These are phyloP conservation scores for Drosophila lutescens DNA, from an alignment of 2,888 invertebrate species.

Conservation along the genomic window DNA sequence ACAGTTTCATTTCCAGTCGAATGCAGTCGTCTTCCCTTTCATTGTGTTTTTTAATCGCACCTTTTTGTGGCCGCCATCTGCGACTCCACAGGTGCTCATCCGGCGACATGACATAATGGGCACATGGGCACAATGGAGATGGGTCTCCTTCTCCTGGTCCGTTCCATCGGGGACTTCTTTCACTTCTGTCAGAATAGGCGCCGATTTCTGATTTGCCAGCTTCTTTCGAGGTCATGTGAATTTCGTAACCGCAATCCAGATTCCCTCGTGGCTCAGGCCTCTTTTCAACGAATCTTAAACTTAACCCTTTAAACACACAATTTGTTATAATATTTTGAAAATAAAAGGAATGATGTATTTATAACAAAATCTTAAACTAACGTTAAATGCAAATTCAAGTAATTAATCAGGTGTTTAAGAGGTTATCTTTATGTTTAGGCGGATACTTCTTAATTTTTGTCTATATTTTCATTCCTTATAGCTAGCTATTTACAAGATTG, in stretches of 20 bases:
- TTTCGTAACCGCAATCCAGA: constrained; percentile 17
- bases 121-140: constrained; percentile 36
- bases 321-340: no score
- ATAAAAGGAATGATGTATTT: no score
- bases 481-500: neutral
- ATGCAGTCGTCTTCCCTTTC: constrained; percentile 38
- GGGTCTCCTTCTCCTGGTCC: neutral
- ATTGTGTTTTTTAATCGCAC: constrained; percentile 25
- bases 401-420: no score
- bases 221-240: constrained; percentile 40
- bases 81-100: constrained; percentile 30
- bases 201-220: constrained; percentile 29
- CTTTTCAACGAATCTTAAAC: neutral
- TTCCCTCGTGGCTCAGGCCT: constrained; percentile 6
- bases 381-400: no score
- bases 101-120: constrained; percentile 59
- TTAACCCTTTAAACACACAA: neutral
- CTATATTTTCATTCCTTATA: no score
- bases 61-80: constrained; percentile 10
- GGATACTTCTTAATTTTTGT: no score
- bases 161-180: constrained; percentile 33
- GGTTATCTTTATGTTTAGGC: no score
- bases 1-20: constrained; percentile 60
- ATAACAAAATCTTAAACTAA: no score
- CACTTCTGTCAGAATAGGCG: constrained; percentile 44